These are phyloP conservation scores for Syrphus vitripennis DNA, from an alignment of 2,888 invertebrate genomes.

Conservation along the genomic window DNA sequence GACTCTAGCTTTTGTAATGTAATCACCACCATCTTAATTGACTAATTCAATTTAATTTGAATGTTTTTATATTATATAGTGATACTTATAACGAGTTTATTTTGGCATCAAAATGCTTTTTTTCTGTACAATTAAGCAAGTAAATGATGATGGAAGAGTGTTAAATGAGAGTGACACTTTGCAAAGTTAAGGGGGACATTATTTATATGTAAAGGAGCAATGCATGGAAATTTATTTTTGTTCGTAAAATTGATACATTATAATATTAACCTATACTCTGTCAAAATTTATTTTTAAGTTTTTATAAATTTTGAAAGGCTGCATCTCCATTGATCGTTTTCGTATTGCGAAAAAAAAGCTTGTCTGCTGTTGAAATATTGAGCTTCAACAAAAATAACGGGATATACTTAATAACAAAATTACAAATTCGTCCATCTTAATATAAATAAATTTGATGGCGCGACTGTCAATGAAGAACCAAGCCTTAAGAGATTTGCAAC, in stretches of 20 bases:
- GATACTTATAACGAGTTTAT: slow-evolving; percentile 12
- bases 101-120: slow-evolving; percentile 32
- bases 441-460: no score
- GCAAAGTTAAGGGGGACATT: not conserved
- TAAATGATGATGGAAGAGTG: slow-evolving; percentile 11
- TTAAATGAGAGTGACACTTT: slow-evolving; percentile 4
- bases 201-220: not conserved
- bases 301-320: no score
- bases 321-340: no score
- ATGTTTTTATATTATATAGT: slow-evolving; percentile 29
- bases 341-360: no score
- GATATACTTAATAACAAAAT: no score
- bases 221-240: not conserved
- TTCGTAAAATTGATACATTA: no score
- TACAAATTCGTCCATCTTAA: no score
- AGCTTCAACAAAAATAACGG: no score
- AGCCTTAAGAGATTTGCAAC: no score
- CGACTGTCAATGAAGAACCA: no score
- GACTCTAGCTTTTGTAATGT: slow-evolving; percentile 36
- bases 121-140: slow-evolving; percentile 14
- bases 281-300: not conserved
- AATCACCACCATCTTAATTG: slow-evolving; percentile 62
- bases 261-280: no score
- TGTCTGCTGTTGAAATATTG: no score
- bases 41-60: slow-evolving; percentile 65